phyloP scores from a whole-genome alignment of 2,113 vertebrate species.

The Trichechus manatus region DNA sequence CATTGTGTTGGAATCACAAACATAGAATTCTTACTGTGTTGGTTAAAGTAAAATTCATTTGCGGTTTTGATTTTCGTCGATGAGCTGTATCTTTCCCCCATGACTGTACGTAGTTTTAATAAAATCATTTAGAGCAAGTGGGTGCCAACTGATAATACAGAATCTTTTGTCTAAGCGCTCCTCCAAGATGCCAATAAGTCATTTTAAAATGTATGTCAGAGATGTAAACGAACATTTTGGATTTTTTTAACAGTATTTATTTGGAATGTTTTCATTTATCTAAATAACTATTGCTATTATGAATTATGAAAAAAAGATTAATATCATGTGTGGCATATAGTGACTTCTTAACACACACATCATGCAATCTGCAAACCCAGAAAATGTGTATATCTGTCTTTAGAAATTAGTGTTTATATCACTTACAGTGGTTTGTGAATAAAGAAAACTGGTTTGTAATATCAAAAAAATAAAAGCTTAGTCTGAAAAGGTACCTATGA shows the following conservation, averaged over 20 bases:
- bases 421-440: conserved; percentile 93
- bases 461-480: conserved; percentile 94
- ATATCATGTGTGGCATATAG: conserved; percentile 91
- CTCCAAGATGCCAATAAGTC: conserved; percentile 86
- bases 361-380: conserved; percentile 89
- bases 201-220: conserved; percentile 92
- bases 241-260: conserved; percentile 91
- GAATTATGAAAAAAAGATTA: conserved; percentile 90
- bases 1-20: conserved; percentile 86
- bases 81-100: conserved; percentile 86
- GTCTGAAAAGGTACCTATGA: conserved; percentile 89
- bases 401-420: conserved; percentile 95
- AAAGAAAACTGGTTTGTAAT: conserved; percentile 94
- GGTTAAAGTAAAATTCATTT: conserved; percentile 87
- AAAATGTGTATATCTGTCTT: conserved; percentile 94
- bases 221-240: conserved; percentile 90
- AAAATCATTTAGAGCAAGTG: conserved; percentile 85
- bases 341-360: conserved; percentile 89
- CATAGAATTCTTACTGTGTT: conserved; percentile 86
- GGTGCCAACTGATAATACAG: conserved; percentile 84
- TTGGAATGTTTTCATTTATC: conserved; percentile 93
- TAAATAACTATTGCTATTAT: conserved; percentile 92
- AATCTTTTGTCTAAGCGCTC: conserved; percentile 87
- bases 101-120: conserved; percentile 87
- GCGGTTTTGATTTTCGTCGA: conserved; percentile 87